phyloP scores from a whole-genome alignment of 2,113 vertebrate genomes.

The Cavia aperea region DNA sequence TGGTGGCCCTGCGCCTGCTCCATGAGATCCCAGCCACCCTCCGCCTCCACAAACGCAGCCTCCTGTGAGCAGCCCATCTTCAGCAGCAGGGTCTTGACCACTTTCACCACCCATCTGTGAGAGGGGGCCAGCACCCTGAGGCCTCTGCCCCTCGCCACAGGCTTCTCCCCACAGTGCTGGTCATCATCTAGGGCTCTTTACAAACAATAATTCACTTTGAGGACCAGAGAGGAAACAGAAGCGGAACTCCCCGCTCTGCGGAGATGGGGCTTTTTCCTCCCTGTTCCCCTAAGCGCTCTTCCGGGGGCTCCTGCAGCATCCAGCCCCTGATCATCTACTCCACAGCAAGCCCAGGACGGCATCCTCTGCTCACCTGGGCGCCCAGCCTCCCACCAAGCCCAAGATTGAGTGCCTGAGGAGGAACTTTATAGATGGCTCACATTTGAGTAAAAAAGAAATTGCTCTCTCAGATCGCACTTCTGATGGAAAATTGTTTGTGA shows the following conservation, averaged over 20 bases:
- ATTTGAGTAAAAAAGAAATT: slow-evolving; percentile 97
- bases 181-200: background rate
- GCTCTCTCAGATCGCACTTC: slow-evolving; percentile 98
- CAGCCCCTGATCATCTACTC: background rate
- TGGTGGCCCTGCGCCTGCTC: slow-evolving; percentile 61
- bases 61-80: slow-evolving; percentile 65
- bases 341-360: background rate
- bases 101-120: slow-evolving; percentile 68
- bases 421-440: slow-evolving; percentile 96
- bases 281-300: background rate
- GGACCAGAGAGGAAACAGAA: slow-evolving; percentile 29
- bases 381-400: background rate
- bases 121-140: background rate
- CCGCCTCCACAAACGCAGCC: slow-evolving; percentile 55
- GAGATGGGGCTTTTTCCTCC: background rate
- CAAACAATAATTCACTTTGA: background rate
- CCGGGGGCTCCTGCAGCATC: background rate
- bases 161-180: no score
- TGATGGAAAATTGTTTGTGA: slow-evolving; percentile 97
- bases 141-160: background rate
- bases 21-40: slow-evolving; percentile 68
- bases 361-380: background rate
- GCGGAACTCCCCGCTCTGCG: background rate
- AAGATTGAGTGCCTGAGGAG: slow-evolving; percentile 72
- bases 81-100: slow-evolving; percentile 69